These are phyloP conservation scores for Erebia ligea DNA, from an alignment of 2,888 invertebrate species.

Conservation along the genomic window DNA sequence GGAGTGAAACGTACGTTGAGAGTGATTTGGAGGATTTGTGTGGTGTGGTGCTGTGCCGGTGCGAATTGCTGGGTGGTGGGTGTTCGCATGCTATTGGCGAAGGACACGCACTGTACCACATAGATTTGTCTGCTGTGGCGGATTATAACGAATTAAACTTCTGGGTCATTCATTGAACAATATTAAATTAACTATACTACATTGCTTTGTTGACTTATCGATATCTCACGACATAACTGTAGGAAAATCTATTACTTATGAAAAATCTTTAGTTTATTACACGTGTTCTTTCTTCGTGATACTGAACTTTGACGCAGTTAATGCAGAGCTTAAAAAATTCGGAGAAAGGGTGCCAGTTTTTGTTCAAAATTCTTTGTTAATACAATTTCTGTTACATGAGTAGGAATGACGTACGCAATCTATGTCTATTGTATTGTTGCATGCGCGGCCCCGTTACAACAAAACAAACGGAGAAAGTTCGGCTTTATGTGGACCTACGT, in stretches of 20 bases:
- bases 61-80: too few relatives aligned
- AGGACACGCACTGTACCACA: too few relatives aligned
- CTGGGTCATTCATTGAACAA: too few relatives aligned
- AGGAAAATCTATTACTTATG: not conserved
- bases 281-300: not conserved
- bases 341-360: slow-evolving; percentile 20
- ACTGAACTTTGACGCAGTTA: not conserved
- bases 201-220: too few relatives aligned
- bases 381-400: slow-evolving; percentile 43
- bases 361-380: slow-evolving; percentile 14
- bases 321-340: not conserved
- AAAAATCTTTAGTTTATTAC: not conserved
- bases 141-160: too few relatives aligned
- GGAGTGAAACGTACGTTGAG: too few relatives aligned
- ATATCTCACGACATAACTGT: too few relatives aligned
- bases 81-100: too few relatives aligned
- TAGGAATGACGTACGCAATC: slow-evolving; percentile 44
- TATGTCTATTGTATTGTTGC: slow-evolving; percentile 51
- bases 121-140: too few relatives aligned
- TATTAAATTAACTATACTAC: too few relatives aligned
- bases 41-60: too few relatives aligned
- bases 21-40: too few relatives aligned
- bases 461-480: slow-evolving; percentile 78
- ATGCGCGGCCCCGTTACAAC: slow-evolving; percentile 56
- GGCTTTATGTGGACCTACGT: slow-evolving; percentile 59